Evolutionary conservation across 2,888 invertebrate species (phyloP), one percentile per base, ranked within the genome.

Genomic region (Loripinus fragilis): DNA sequence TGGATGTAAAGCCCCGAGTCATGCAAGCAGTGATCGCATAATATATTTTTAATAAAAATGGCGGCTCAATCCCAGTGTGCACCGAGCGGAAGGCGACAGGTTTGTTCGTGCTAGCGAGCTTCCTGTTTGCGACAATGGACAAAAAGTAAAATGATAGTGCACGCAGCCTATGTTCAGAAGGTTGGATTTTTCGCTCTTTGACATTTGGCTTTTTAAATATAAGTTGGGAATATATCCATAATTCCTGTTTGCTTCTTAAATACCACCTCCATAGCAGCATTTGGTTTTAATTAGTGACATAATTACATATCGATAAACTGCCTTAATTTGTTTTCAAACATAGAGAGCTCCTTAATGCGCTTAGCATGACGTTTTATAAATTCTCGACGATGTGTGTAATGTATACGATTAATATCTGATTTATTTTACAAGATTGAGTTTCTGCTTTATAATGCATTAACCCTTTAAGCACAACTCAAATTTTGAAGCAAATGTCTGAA

Each of bases 361-460:
- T 60, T 60, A 60, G 60, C 60, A 60, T 60, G 60, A 60, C 60
- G 60, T 60, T 60, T 60, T 60, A 60, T 60, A 60, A 60, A 60
- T 60, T 60, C 60, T 60, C 60, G 60, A 15, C 23, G 60, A 60
- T 60, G 60, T 60, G 60, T 60, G 60, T 60, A 60, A 60, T 60
- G 33, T 60, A 60, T 60, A 60, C 60, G 60, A 60, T 60, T 60
- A 60, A 60, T 60, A 60, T 60, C 60, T 60, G 60, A 60, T 60
- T 60, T 60, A 60, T 60, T 60, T 60, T 30, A 60, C 60, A 60
- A 60, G 60, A 30, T 60, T 33, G 60, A 20, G 23, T 60, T 60
- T 60, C 60, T 60, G 60, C 60, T n/a, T 28, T 33, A 60, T 60
- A 30, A 60, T 60, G 33, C 60, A 60, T 55, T 38, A 38, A 38